Evolutionary conservation across 2,113 vertebrate species (phyloP).

Genomic region (Bos javanicus): DNA sequence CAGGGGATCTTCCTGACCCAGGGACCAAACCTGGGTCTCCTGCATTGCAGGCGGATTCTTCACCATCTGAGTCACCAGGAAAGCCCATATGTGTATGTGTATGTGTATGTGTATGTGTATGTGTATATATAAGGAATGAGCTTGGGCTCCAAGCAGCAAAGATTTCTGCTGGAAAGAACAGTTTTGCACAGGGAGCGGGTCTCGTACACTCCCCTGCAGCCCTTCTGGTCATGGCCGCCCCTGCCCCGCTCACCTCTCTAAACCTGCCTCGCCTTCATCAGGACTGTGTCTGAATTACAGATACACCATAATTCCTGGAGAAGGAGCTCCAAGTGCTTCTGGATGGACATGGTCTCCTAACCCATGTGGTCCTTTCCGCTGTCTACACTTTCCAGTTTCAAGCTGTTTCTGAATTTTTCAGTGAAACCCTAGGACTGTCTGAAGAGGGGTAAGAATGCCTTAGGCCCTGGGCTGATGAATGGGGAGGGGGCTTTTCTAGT

Average conservation of each 20-base stretch:
- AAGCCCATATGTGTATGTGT: neutral
- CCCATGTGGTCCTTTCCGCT: conserved; percentile 84
- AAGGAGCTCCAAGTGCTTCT: conserved; percentile 81
- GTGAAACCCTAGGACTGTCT: conserved; percentile 83
- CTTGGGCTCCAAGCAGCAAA: neutral
- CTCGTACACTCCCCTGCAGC: too few species aligned
- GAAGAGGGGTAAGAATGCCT: conserved; percentile 81
- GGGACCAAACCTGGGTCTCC: neutral
- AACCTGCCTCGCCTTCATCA: accelerated
- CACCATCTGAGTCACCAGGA: neutral
- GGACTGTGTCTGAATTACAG: conserved; percentile 39
- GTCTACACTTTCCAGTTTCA: conserved; percentile 86
- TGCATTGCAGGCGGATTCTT: neutral
- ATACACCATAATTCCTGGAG: conserved; percentile 79
- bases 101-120: neutral
- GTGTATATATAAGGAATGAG: neutral
- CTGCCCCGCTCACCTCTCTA: neutral
- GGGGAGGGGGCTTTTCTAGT: neutral
- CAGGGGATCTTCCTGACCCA: neutral
- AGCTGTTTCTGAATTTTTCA: conserved; percentile 82
- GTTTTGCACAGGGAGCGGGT: neutral
- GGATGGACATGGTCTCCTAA: conserved; percentile 82
- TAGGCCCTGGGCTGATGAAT: neutral
- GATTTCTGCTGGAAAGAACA: neutral
- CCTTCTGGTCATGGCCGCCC: accelerated